Evolutionary conservation across 30 jellyfish, hydroid and myxozoan species (phyloP), one percentile per base, ranked within the genome.

Genomic region (Aurelia sp.): DNA sequence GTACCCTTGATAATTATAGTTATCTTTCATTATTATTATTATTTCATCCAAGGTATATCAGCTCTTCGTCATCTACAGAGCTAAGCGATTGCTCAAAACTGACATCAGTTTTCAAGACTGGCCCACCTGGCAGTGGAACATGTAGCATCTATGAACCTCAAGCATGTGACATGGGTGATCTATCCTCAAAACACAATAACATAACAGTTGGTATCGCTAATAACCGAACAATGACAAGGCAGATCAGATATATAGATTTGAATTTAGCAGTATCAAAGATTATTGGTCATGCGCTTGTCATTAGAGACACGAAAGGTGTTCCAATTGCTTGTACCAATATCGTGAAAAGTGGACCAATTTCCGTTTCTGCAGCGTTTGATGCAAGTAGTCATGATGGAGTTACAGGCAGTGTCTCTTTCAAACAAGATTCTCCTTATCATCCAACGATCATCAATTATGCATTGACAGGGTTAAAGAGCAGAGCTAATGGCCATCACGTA

Each of bases 351-450:
- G 98, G 98, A 17, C 97, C 97, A 31, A 37, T 93, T 13, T 13
- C 86, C 7, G 53, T 79, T 40, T 33, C 81, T 44, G 86, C 98
- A 7, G 23, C 82, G 17, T 93, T 87, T 62, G 66, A 13, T 12
- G 52, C 90, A 1, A 72, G 64, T 15, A 50, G 21, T 3, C 80
- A 88, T 60, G 84, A 66, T 58, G 98, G 98, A 10, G 93, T 89
- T 12, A 27, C 69, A 12, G 98, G 98, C 48, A 31, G 35, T 21
- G 79, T 93, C 55, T 31, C 88, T 11, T 93, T 93, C 84, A 69
- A 55, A 44, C 97, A 93, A 60, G 90, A 76, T 18, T 87, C 98
- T 17, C 98, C 98, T 1, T 88, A 78, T 67, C 98, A 93, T 72
- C 95, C 96, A 35, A 93, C 98, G 4, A 59, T 62, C 17, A 73